A percentile compares a stretch with the other conserved stretches of the same genome.
Evolutionary conservation across 2,113 vertebrate genomes (phyloP).

Genomic region (Elaphurus davidianus): DNA sequence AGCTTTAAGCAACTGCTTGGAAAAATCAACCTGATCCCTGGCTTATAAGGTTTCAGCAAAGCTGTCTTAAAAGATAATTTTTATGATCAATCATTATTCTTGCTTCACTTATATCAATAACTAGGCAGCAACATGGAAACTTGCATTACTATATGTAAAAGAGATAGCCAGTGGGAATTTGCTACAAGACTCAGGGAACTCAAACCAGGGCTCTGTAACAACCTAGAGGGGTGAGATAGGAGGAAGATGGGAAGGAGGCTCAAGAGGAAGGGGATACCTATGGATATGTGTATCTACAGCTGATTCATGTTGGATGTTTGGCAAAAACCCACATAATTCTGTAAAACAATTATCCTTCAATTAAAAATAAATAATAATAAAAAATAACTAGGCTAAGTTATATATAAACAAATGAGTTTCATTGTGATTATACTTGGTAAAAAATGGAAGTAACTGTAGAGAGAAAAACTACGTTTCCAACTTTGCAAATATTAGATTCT

Average conservation of each 20-base stretch:
- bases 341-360: not conserved
- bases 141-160: not conserved
- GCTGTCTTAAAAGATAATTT: not conserved
- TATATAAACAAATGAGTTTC: not conserved
- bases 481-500: not conserved
- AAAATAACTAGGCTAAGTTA: not conserved
- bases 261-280: not conserved
- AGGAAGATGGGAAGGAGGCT: not conserved
- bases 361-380: not conserved
- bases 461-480: not conserved
- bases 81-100: not conserved
- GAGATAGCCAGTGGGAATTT: not conserved
- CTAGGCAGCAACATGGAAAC: not conserved
- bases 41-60: not conserved
- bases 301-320: not conserved
- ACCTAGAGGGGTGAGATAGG: not conserved
- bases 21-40: not conserved
- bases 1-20: not conserved
- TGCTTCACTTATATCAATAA: not conserved
- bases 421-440: not conserved
- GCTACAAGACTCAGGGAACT: not conserved
- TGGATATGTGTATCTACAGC: not conserved
- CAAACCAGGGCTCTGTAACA: not conserved
- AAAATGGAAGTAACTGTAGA: not conserved
- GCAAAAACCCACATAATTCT: not conserved